Conservation (phyloP, 2,113 vertebrate species). For the Lucifuga dentata region DNA sequence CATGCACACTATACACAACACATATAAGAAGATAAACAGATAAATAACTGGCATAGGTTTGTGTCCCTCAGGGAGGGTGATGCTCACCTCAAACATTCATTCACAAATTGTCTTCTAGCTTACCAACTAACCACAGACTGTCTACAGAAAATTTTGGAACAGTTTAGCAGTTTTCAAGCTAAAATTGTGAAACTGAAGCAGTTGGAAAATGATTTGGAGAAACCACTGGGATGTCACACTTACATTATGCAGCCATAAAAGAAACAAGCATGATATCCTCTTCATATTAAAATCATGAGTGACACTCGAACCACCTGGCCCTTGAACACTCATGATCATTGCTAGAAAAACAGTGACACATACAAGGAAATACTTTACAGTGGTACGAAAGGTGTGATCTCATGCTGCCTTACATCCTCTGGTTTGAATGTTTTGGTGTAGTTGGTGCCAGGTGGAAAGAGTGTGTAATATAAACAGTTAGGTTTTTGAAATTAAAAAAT, state of each 20-base stretch:
- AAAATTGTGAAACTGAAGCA: conserved; percentile 51
- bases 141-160: conserved; percentile 49
- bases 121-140: conserved; percentile 58
- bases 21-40: conserved; percentile 29
- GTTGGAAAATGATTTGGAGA: conserved; percentile 37
- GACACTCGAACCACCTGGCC: too few species aligned
- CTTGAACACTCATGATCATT: too few species aligned
- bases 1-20: conserved; percentile 26
- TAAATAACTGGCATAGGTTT: conserved; percentile 23
- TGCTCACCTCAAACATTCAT: conserved; percentile 56
- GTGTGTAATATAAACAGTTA: too few species aligned
- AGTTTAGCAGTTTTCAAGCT: conserved; percentile 14
- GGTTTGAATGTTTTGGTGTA: background rate
- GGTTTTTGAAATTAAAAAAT: too few species aligned
- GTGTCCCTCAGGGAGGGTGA: conserved; percentile 36
- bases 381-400: background rate
- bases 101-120: conserved; percentile 61
- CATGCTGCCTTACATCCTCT: conserved; percentile 5
- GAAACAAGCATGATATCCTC: conserved; percentile 18
- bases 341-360: too few species aligned
- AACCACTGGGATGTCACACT: conserved; percentile 57
- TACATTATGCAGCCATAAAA: conserved; percentile 36
- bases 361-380: background rate
- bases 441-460: conserved; percentile 10
- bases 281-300: conserved; percentile 17